Conservation (phyloP, 2,888 invertebrate genomes). For the Linhomoeus sp. region DNA sequence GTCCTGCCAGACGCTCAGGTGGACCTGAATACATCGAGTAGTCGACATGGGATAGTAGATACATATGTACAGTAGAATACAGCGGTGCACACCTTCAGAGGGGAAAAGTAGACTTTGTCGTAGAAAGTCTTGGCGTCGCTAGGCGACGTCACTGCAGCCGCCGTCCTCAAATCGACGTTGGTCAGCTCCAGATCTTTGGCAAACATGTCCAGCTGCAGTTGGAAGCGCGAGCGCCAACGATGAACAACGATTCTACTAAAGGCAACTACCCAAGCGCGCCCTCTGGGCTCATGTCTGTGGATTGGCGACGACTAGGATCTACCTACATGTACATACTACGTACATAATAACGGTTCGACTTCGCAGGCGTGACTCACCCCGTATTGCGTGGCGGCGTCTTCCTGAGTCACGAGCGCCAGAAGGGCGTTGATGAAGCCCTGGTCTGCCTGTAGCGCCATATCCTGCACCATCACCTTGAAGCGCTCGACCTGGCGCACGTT, state of each 20-base stretch:
- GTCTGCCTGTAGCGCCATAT: conserved; percentile 86
- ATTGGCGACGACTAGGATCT: too few species aligned
- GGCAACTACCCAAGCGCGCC: too few species aligned
- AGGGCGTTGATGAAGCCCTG: conserved; percentile 72
- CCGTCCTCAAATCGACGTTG: conserved; percentile 48
- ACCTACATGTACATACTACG: too few species aligned
- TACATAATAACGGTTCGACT: too few species aligned
- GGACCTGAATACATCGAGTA: conserved; percentile 55
- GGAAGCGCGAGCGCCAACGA: neutral
- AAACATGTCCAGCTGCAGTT: conserved; percentile 47
- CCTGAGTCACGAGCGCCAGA: conserved; percentile 46
- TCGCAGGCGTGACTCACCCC: too few species aligned
- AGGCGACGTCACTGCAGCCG: conserved; percentile 52
- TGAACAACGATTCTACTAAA: too few species aligned
- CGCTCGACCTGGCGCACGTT: conserved; percentile 78
- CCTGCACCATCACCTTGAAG: conserved; percentile 77
- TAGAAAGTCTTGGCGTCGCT: conserved; percentile 84
- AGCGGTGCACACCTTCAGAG: conserved; percentile 57
- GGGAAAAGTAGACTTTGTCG: conserved; percentile 85
- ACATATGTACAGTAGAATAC: conserved; percentile 73
- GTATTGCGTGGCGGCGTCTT: neutral
- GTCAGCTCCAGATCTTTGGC: conserved; percentile 49
- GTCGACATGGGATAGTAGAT: conserved; percentile 91
- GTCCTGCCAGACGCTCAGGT: conserved; percentile 84
- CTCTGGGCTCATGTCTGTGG: too few species aligned